Base-by-base conservation (phyloP, 2,888 invertebrate genomes). In the Himalopsyche kuldschensis region DNA sequence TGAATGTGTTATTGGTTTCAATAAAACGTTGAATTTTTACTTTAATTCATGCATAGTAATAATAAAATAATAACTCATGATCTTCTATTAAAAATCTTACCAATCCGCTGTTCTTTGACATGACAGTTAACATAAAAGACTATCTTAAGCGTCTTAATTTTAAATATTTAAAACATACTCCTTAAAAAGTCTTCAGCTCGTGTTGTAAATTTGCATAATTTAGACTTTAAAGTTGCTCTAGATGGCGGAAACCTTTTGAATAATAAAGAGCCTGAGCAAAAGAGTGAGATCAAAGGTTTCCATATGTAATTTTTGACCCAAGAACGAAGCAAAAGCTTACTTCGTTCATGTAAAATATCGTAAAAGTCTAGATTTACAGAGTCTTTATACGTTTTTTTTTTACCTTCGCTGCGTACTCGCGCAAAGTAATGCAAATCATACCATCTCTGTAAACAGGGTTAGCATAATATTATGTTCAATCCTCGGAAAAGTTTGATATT, bases 211-310 rank as follows among this genome's bases (percentile, higher is more conserved):
- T 41, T 83, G 76, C 83, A 83, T 76, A 83, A 83, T 83, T 83
- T 75, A 80, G 76, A 79, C 41, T 79, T 69, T 75, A 83, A 83
- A 79, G 47, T 80, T 83, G 48, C 75, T 41, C 48, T 46, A 31
- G 83, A 76, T 76, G 79, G 35, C 79, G 63, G 80, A 76, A 83
- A 76, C 76, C 80, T 83, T 83, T 83, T 80, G 83, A 83, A 83
- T 83, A 83, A 83, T 83, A 83, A 82, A 78, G 79, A 75, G 35
- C 15, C 24, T 32, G 35, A 20, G 35, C 30, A 30, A 83, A 83
- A 79, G 79, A 79, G 55, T 75, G 78, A 82, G 79, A 80, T 83
- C 83, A 83, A 83, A 83, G 83, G 83, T 80, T 69, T 75, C 63
- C 76, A 76, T 83, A 41, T 76, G 83, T 83, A 80, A 75, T 82